Evolutionary conservation across 2,888 invertebrate species (phyloP).

Genomic region (Drosophila planitibia): DNA sequence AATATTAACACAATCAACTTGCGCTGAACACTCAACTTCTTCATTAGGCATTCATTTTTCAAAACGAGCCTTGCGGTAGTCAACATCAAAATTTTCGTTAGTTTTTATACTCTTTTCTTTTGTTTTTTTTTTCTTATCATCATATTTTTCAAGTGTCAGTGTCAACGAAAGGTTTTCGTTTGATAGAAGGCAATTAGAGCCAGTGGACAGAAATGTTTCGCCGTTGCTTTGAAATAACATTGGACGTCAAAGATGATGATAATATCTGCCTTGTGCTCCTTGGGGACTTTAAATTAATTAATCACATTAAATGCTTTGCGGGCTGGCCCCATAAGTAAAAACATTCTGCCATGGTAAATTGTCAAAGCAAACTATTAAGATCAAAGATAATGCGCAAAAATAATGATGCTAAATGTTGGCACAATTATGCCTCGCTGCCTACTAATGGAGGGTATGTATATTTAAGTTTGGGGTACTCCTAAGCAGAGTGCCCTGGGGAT

Average conservation of each 20-base stretch:
- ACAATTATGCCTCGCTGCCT: conserved; percentile 67
- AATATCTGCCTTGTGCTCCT: conserved; percentile 20
- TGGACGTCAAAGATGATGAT: conserved; percentile 17
- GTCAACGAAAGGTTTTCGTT: conserved; percentile 55
- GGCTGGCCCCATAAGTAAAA: conserved; percentile 26
- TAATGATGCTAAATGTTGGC: conserved; percentile 73
- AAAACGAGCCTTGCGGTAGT: conserved; percentile 48
- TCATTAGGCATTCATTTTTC: conserved; percentile 52
- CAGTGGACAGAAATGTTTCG: conserved; percentile 24
- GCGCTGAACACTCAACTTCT: conserved; percentile 12
- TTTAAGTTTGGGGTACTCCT: conserved; percentile 1
- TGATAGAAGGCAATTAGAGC: conserved; percentile 58
- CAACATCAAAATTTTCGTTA: conserved; percentile 33
- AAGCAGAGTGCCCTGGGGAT: background rate
- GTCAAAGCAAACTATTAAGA: conserved; percentile 74
- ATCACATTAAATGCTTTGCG: conserved; percentile 71
- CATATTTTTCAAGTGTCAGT: conserved; percentile 73
- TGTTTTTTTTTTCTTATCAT: conserved; percentile 13
- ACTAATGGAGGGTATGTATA: conserved; percentile 51
- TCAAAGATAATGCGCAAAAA: conserved; percentile 72
- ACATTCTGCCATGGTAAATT: conserved; percentile 43
- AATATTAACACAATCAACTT: conserved; percentile 6
- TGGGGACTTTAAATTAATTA: conserved; percentile 71
- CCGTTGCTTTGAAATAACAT: conserved; percentile 24
- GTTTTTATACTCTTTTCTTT: conserved; percentile 28